Evolutionary conservation across 1,140 invertebrate genomes (phyloP), one percentile per base, ranked within the genome.

Genomic region (Euglossa dilemma): DNA sequence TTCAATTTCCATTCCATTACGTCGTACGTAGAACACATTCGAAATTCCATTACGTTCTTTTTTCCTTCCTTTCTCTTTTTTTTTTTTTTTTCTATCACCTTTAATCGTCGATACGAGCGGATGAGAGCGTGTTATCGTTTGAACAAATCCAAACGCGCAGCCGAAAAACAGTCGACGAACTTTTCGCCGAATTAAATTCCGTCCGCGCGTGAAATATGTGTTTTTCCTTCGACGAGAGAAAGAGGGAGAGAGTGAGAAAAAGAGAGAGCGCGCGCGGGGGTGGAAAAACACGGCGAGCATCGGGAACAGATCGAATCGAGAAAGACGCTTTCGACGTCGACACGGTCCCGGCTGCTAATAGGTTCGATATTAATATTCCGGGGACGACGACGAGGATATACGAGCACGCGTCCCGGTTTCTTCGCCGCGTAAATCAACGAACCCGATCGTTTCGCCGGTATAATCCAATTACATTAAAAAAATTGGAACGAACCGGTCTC

Each of bases 381-480:
- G 11, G 28, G 14, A 28, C 57, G 45, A 36, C 72, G 73, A 52
- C 18, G 59, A 23, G 23, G 3, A 74, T 74, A 59, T 74, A 70
- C 14, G 25, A n/a, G 20, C 0, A n/a, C 18, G 43, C 18, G 18
- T 61, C 43, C 20, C 9, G 16, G 36, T 7, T 66, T 67, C 8
- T 45, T 28, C 36, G 1, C 9, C 52, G 59, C 25, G 72, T 59
- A 69, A 82, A 76, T 67, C 54, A 69, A 54, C 63, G 20, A 67
- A 61, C 16, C 25, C 25, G 25, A 16, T 52, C 28, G n/a, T 69
- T 57, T 28, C n/a, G 20, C 36, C 23, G 59, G 52, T 23, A 28
- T 78, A 63, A 81, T 70, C 52, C 71, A 74, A 80, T 67, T 71
- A 69, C 50, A 69, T 85, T 69, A 63, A 76, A 70, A 81, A 67